These are phyloP conservation scores for Synergus laeviventris DNA, from an alignment of 2,888 invertebrate genomes.

Conservation along the genomic window DNA sequence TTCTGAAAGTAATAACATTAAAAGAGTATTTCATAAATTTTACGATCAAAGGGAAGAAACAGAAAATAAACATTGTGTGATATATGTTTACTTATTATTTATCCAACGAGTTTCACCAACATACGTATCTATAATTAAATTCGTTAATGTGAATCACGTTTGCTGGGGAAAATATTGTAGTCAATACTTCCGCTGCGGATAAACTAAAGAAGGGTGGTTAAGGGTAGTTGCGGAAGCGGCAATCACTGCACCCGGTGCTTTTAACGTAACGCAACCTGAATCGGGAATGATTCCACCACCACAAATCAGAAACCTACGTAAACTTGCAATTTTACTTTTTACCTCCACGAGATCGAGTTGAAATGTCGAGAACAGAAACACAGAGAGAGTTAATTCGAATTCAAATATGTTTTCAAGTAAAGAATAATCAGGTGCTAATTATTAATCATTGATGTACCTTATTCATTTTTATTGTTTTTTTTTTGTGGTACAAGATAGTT, in stretches of 20 bases:
- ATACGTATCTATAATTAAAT: not conserved
- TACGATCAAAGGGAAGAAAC: not conserved
- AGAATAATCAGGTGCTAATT: not conserved
- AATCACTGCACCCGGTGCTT: constrained; percentile 56
- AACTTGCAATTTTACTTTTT: constrained; percentile 44
- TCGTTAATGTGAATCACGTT: not conserved
- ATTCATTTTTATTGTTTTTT: not conserved
- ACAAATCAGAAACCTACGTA: constrained; percentile 33
- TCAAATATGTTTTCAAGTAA: not conserved
- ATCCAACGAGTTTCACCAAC: not conserved
- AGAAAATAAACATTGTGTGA: not conserved
- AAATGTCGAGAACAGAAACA: not conserved
- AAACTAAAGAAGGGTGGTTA: constrained; percentile 24
- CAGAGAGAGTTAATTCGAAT: constrained; percentile 7
- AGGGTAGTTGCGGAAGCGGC: constrained; percentile 51
- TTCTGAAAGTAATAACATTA: not conserved
- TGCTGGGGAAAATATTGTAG: not conserved
- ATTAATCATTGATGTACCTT: not conserved
- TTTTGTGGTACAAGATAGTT: not conserved
- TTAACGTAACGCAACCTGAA: constrained; percentile 56
- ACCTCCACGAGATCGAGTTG: constrained; percentile 12
- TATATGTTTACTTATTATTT: no score
- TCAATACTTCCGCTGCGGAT: not conserved
- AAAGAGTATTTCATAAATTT: not conserved
- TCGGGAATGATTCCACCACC: constrained; percentile 49